A percentile compares a stretch with the other conserved stretches of the same genome.
Conservation (phyloP, 2,113 vertebrate genomes). For the Neogobius melanostomus region DNA sequence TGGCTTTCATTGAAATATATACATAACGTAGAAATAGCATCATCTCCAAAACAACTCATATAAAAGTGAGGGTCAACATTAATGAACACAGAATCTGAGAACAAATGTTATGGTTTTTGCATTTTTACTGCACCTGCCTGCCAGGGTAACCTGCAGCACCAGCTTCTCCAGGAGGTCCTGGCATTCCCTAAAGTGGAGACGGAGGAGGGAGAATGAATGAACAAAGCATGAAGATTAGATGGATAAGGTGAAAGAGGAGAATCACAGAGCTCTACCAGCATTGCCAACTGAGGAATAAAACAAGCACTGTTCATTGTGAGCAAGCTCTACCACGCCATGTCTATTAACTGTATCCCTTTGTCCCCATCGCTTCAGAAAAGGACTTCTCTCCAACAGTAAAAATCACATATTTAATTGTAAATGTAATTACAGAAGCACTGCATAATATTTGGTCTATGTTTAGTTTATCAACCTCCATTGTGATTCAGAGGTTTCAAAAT, state of each 20-base stretch:
- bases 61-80: neutral
- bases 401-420: neutral
- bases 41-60: neutral
- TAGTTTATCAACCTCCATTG: neutral
- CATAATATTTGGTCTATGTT: neutral
- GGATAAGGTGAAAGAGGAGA: slow-evolving; percentile 70
- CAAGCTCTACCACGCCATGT: slow-evolving; percentile 12
- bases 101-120: slow-evolving; percentile 56
- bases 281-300: slow-evolving; percentile 72
- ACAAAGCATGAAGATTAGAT: slow-evolving; percentile 58
- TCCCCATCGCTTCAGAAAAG: slow-evolving; percentile 11
- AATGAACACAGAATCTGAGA: slow-evolving; percentile 27
- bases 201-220: slow-evolving; percentile 46
- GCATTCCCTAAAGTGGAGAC: slow-evolving; percentile 80
- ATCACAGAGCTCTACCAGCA: slow-evolving; percentile 34
- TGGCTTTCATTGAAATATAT: neutral
- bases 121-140: slow-evolving; percentile 99
- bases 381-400: slow-evolving; percentile 15
- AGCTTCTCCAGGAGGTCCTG: slow-evolving; percentile 81
- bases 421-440: neutral
- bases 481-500: neutral
- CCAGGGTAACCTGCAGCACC: slow-evolving; percentile 96
- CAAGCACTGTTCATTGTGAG: slow-evolving; percentile 68
- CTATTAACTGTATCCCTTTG: slow-evolving; percentile 47
- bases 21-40: neutral